phyloP scores from a whole-genome alignment of 2,888 invertebrate species.

The Dorcus parallelipipedus region DNA sequence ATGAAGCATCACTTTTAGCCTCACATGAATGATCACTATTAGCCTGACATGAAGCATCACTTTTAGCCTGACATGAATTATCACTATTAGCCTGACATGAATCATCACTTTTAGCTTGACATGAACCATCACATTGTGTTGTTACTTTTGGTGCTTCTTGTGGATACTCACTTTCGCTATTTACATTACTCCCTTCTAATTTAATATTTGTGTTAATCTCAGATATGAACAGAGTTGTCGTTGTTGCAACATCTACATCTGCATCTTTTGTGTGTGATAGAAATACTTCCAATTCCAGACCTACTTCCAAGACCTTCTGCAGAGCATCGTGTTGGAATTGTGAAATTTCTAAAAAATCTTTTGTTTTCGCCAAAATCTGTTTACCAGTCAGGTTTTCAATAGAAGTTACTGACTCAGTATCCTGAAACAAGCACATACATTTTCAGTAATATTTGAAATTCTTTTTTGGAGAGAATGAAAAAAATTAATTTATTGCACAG shows the following conservation, averaged over 20 bases:
- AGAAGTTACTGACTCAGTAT: neutral
- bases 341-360: slow-evolving; percentile 1
- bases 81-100: no score
- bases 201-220: neutral
- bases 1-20: no score
- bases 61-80: no score
- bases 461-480: no score
- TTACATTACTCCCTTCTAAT: neutral
- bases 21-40: no score
- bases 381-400: neutral
- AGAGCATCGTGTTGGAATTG: slow-evolving; percentile 1
- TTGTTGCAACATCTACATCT: neutral
- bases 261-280: neutral
- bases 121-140: no score
- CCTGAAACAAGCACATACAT: neutral
- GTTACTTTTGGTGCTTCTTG: neutral
- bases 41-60: no score
- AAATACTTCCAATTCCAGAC: slow-evolving; percentile 10
- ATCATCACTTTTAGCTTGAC: neutral
- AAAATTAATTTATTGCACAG: no score
- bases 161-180: neutral
- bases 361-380: slow-evolving; percentile 2
- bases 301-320: slow-evolving; percentile 4
- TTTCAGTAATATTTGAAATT: no score
- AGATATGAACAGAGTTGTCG: neutral